Conservation (phyloP, 2,888 invertebrate species). For the Metallyticus violacea region DNA sequence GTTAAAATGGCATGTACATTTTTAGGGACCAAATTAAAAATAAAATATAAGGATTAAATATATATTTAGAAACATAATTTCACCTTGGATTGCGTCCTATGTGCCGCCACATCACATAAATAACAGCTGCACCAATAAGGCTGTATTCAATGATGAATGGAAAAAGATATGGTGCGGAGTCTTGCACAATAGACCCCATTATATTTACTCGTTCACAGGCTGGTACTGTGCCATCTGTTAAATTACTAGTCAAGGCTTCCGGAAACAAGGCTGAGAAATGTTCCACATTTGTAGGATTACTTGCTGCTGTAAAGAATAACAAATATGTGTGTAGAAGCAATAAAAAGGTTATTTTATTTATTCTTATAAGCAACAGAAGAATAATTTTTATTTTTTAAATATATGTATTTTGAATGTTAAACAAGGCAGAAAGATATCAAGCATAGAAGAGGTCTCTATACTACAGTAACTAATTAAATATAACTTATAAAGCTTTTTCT, state of each 20-base stretch:
- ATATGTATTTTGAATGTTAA: too few species aligned
- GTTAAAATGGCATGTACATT: too few species aligned
- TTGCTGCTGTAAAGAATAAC: neutral
- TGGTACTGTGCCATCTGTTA: neutral
- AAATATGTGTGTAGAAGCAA: neutral
- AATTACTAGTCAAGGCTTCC: slow-evolving; percentile 23
- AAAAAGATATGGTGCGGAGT: slow-evolving; percentile 91
- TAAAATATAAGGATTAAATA: too few species aligned
- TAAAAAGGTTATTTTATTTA: too few species aligned
- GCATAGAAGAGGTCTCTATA: too few species aligned
- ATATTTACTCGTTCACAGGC: slow-evolving; percentile 78
- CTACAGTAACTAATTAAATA: too few species aligned
- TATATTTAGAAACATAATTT: slow-evolving; percentile 39
- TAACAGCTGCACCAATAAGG: slow-evolving; percentile 89
- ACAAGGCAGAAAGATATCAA: too few species aligned
- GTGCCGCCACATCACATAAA: slow-evolving; percentile 96
- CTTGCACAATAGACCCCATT: slow-evolving; percentile 89
- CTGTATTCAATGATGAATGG: slow-evolving; percentile 96
- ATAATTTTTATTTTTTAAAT: too few species aligned
- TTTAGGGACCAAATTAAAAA: too few species aligned
- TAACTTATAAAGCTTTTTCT: too few species aligned
- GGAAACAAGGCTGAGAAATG: slow-evolving; percentile 11
- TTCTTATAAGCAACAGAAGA: too few species aligned
- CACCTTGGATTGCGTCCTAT: slow-evolving; percentile 85
- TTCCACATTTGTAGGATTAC: neutral